Percentiles rank a stretch among this genome's conserved stretches.
Evolutionary conservation across 2,113 vertebrate species (phyloP).

Genomic region (Callorhinus ursinus): DNA sequence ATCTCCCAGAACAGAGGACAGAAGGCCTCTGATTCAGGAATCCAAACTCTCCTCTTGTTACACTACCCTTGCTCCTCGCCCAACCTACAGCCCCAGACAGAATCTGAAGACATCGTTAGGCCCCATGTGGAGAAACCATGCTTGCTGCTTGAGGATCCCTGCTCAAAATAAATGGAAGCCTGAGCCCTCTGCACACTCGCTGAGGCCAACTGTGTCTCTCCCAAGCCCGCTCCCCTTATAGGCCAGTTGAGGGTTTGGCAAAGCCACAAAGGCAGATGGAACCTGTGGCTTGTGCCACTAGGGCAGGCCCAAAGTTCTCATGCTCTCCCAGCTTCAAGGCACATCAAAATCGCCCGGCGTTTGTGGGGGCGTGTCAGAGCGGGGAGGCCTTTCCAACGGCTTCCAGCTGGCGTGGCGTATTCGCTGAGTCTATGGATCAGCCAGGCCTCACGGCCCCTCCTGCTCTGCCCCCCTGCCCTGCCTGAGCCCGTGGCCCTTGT

Average conservation of each 20-base stretch:
- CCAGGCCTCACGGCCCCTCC: not conserved
- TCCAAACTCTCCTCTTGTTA: not conserved
- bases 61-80: not conserved
- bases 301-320: not conserved
- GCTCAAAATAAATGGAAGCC: slow-evolving; percentile 3
- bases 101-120: not conserved
- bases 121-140: not conserved
- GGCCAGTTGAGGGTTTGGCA: not conserved
- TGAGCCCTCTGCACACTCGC: not conserved
- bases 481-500: not conserved
- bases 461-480: not conserved
- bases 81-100: not conserved
- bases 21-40: not conserved
- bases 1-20: not conserved
- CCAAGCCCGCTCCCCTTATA: not conserved
- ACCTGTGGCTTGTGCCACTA: not conserved
- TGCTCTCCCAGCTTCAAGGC: not conserved
- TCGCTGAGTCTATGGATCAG: not conserved
- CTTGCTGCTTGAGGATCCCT: not conserved
- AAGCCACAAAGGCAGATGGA: slow-evolving; percentile 22
- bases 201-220: not conserved
- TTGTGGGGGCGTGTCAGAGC: not conserved
- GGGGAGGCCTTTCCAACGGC: not conserved
- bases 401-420: not conserved
- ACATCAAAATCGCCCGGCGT: not conserved